These are phyloP conservation scores for Drosophila antonietae DNA, from an alignment of 2,888 invertebrate genomes.

Conservation along the genomic window DNA sequence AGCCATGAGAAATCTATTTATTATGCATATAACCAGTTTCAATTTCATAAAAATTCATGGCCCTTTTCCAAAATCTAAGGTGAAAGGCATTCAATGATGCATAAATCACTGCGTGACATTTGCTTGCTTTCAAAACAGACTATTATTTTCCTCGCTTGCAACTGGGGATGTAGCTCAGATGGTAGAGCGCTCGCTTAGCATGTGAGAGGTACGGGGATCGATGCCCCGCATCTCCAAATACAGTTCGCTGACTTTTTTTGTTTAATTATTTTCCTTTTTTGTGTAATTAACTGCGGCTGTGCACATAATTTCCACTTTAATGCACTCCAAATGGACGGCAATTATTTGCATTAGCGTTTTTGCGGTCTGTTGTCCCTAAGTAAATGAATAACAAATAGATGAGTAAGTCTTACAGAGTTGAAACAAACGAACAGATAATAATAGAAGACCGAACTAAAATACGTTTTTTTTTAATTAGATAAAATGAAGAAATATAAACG, in stretches of 20 bases:
- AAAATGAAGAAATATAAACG: too few species aligned
- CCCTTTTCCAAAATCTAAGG: constrained; percentile 27
- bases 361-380: constrained; percentile 22
- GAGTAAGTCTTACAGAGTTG: neutral
- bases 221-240: constrained; percentile 85
- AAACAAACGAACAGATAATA: neutral
- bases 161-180: constrained; percentile 85
- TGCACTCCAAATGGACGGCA: constrained; percentile 51
- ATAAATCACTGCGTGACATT: constrained; percentile 18
- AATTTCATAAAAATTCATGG: constrained; percentile 14
- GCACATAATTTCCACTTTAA: constrained; percentile 50
- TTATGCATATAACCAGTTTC: constrained; percentile 53
- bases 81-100: constrained; percentile 12
- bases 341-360: constrained; percentile 69
- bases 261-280: constrained; percentile 33
- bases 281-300: constrained; percentile 42
- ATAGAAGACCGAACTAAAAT: neutral
- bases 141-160: rapidly evolving
- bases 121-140: constrained; percentile 13
- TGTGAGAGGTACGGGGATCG: constrained; percentile 85
- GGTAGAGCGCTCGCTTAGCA: constrained; percentile 85
- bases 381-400: constrained; percentile 22
- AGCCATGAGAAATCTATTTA: constrained; percentile 15
- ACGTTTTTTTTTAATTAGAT: neutral
- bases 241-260: constrained; percentile 15